phyloP scores from a whole-genome alignment of 1,140 invertebrate genomes.

The Drosophila sproati region DNA sequence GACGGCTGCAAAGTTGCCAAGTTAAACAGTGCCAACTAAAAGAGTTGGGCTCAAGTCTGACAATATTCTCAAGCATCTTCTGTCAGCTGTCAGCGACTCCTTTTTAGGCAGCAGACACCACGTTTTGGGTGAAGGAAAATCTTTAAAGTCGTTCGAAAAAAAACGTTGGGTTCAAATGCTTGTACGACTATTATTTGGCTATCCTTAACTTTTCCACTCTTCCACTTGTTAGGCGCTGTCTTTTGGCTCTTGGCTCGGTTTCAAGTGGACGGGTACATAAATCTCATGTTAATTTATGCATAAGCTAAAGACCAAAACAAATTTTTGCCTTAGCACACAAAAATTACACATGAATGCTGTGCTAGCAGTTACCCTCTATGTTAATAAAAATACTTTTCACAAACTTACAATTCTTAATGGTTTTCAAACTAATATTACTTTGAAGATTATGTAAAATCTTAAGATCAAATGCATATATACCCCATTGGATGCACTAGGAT shows the following conservation, averaged over 20 bases:
- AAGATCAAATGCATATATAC: background rate
- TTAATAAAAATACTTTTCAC: no score
- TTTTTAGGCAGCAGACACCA: conserved; percentile 56
- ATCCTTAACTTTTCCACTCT: conserved; percentile 51
- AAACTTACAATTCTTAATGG: background rate
- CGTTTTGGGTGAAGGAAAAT: conserved; percentile 28
- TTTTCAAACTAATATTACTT: background rate
- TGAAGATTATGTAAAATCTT: background rate
- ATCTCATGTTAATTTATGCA: conserved; percentile 82
- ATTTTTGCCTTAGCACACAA: conserved; percentile 53
- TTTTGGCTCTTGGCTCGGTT: conserved; percentile 69
- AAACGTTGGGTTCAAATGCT: conserved; percentile 14
- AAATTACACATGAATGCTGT: background rate
- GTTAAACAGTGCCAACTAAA: conserved; percentile 52
- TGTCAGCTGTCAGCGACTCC: conserved; percentile 32
- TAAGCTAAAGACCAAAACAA: conserved; percentile 82
- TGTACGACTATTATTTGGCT: conserved; percentile 34
- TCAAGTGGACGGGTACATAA: conserved; percentile 73
- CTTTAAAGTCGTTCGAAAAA: conserved; percentile 43
- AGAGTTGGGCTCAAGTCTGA: conserved; percentile 30
- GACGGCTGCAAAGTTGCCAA: conserved; percentile 74
- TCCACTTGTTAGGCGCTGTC: conserved; percentile 67
- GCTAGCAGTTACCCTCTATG: background rate
- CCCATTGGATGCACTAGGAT: background rate
- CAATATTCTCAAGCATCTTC: conserved; percentile 21